A percentile compares a stretch with the other conserved stretches of the same genome.
Evolutionary conservation across 2,113 vertebrate species (phyloP).

Genomic region (Solea solea): DNA sequence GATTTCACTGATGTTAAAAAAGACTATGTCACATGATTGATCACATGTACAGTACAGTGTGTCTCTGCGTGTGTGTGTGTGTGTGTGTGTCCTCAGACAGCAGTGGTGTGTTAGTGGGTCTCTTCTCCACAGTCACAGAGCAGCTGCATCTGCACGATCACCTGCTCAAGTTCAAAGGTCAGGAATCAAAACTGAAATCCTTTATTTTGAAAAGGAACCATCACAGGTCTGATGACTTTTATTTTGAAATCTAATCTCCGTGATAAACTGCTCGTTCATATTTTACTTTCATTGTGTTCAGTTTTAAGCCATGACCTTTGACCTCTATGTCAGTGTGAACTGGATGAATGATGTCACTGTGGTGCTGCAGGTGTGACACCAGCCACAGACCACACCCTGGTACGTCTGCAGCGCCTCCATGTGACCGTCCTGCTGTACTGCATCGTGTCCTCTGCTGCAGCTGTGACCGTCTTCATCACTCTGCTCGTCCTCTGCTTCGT

Average conservation of each 20-base stretch:
- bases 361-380: conserved; percentile 83
- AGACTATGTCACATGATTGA: too few relatives aligned
- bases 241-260: too few relatives aligned
- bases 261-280: too few relatives aligned
- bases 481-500: conserved; percentile 86
- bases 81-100: conserved; percentile 82
- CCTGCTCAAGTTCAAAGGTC: conserved; percentile 91
- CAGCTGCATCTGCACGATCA: conserved; percentile 85
- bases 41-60: background rate
- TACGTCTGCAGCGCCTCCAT: conserved; percentile 82
- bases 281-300: background rate
- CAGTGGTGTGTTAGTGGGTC: conserved; percentile 86
- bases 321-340: background rate
- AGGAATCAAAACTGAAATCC: conserved; percentile 1
- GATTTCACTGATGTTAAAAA: background rate
- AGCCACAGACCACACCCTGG: conserved; percentile 86
- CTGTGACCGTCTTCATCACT: conserved; percentile 86
- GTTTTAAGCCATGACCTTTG: background rate
- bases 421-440: conserved; percentile 86
- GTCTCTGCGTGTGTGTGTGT: conserved; percentile 17
- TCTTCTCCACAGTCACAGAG: conserved; percentile 85
- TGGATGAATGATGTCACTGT: background rate
- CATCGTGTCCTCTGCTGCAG: conserved; percentile 85
- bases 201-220: background rate
- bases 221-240: background rate